Conservation (phyloP, 2,888 invertebrate species). For the Sarcophaga variegata region DNA sequence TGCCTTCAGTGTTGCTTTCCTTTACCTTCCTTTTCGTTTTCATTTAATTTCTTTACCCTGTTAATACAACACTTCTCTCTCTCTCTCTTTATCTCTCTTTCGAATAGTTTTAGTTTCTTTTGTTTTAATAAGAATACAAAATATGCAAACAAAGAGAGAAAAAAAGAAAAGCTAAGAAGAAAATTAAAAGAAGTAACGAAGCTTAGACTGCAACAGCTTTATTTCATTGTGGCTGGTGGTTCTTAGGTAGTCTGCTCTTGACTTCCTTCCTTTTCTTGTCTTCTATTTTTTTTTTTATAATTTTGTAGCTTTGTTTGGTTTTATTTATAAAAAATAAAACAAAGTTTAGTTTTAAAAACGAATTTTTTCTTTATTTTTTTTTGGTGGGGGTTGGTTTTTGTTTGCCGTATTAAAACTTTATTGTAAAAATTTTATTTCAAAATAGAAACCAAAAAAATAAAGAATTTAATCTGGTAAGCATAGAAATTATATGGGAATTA, state of each 20-base stretch:
- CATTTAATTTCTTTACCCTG: too few relatives aligned
- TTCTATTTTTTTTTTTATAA: background rate
- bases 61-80: background rate
- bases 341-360: background rate
- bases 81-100: background rate
- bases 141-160: background rate
- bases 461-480: background rate
- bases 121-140: slow-evolving; percentile 17
- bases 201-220: slow-evolving; percentile 1
- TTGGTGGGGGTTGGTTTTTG: slow-evolving; percentile 25
- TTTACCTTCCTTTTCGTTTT: too few relatives aligned
- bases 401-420: slow-evolving; percentile 33
- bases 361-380: background rate
- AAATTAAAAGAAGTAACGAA: slow-evolving; percentile 28
- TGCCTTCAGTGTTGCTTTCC: background rate
- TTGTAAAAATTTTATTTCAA: slow-evolving; percentile 2
- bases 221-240: background rate
- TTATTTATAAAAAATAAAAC: background rate
- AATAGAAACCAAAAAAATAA: background rate
- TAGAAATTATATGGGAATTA: background rate
- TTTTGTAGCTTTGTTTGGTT: slow-evolving; percentile 22
- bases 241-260: background rate
- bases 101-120: slow-evolving; percentile 26
- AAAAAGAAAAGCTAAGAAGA: background rate
- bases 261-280: slow-evolving; percentile 25